Conservation (phyloP, 2,888 invertebrate genomes). For the Nebria salina region DNA sequence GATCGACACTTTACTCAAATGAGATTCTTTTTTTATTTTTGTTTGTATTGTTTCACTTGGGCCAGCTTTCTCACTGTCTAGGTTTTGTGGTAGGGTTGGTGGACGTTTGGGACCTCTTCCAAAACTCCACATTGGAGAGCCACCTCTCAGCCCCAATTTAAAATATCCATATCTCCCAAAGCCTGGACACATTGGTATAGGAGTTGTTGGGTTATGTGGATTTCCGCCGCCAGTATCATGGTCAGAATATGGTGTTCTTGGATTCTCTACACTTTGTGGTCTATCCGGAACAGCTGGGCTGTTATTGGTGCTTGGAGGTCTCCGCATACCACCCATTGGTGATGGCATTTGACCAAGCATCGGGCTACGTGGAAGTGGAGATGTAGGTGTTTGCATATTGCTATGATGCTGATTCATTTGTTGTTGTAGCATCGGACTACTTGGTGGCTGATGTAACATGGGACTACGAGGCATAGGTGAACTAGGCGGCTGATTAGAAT, state of each 20-base stretch:
- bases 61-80: slow-evolving; percentile 51
- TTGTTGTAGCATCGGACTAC: slow-evolving; percentile 64
- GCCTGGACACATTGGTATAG: slow-evolving; percentile 69
- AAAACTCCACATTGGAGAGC: slow-evolving; percentile 73
- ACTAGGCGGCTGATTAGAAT: slow-evolving; percentile 62
- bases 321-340: slow-evolving; percentile 65
- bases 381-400: slow-evolving; percentile 62
- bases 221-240: slow-evolving; percentile 63
- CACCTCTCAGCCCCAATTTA: slow-evolving; percentile 72
- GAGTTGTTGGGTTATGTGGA: slow-evolving; percentile 67
- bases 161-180: slow-evolving; percentile 70
- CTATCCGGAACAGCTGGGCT: slow-evolving; percentile 68
- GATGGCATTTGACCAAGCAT: slow-evolving; percentile 63
- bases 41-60: slow-evolving; percentile 47
- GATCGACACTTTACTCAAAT: slow-evolving; percentile 68
- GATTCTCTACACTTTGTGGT: slow-evolving; percentile 70
- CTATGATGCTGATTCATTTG: slow-evolving; percentile 59
- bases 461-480: slow-evolving; percentile 70
- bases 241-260: slow-evolving; percentile 62
- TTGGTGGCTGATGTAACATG: slow-evolving; percentile 65
- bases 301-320: slow-evolving; percentile 67
- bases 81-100: slow-evolving; percentile 56
- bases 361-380: slow-evolving; percentile 58
- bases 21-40: slow-evolving; percentile 63
- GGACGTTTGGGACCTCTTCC: slow-evolving; percentile 61